Conservation (phyloP, 2,888 invertebrate genomes). For the Bellardia pandia region DNA sequence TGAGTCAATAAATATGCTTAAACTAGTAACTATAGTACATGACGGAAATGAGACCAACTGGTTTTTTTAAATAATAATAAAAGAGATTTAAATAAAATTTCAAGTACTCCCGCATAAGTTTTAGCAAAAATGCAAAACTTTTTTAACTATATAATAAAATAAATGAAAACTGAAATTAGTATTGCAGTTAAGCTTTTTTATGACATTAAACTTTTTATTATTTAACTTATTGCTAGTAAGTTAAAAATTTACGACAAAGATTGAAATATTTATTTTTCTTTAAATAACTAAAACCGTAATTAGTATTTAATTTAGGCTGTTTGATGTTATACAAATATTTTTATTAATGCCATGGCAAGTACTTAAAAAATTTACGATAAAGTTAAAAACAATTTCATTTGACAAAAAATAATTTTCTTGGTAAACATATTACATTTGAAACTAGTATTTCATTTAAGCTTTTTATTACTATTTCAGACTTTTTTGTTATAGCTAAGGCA, state of each 20-base stretch:
- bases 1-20: too few species aligned
- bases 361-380: neutral
- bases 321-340: too few species aligned
- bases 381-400: neutral
- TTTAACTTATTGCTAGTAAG: neutral
- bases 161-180: neutral
- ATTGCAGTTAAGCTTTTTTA: neutral
- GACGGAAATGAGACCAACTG: too few species aligned
- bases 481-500: neutral
- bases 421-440: neutral
- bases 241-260: neutral
- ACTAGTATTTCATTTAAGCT: neutral
- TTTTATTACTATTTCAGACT: neutral
- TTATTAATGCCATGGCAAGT: too few species aligned
- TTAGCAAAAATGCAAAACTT: neutral
- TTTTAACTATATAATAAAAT: neutral
- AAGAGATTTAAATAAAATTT: neutral
- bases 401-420: too few species aligned
- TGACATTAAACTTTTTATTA: neutral
- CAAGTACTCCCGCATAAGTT: neutral
- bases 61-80: too few species aligned
- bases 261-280: too few species aligned
- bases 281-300: too few species aligned
- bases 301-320: too few species aligned
- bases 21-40: too few species aligned